Base-by-base conservation (phyloP, 2,888 invertebrate genomes). In the Lycocerus yunnanus region DNA sequence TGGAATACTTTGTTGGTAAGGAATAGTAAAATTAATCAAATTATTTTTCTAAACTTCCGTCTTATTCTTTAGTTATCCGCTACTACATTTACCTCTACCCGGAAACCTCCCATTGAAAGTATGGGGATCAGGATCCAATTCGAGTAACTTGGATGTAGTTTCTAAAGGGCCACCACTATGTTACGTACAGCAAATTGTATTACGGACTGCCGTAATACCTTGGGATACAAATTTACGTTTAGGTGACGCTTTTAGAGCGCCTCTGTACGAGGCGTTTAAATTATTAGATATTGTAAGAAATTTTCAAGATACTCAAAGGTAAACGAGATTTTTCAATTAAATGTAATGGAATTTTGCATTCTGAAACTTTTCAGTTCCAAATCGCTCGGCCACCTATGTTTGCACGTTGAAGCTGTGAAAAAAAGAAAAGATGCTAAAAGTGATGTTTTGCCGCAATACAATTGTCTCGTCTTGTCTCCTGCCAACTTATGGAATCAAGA, bases 401-500 rank as follows among this genome's bases (percentile, higher is more conserved):
- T 96, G 78, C 96, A 96, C 84, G 93, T 97, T 70, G 95, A 95
- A 85, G 92, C 93, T 74, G 91, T 95, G 6, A 93, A 94, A 82
- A 90, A 91, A 68, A 88, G 87, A 11, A 90, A 90, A 80, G 91
- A 92, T 58, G 89, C 88, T 69, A 79, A 79, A 72, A 81, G 80
- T 24, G 80, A 88, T 18, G 90, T 95, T 71, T 89, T 98, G 78
- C 98, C 98, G 0, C 95, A 97, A 85, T 98, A 96, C 86, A 95
- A 93, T 85, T 98, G 98, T 86, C 90, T 98, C 20, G 88, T 97
- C 58, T 88, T 98, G 9, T 98, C 98, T 0, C 98, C 98, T 0
- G 97, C 97, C 6, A 97, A 96, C 88, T 90, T 98, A 74, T 98
- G 98, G 98, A 93, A 93, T 80, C 94, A 95, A 84, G 94, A 94